These are phyloP conservation scores for Acipenser transmontanus DNA, from an alignment of 2,797 vertebrate genomes.

Conservation along the genomic window DNA sequence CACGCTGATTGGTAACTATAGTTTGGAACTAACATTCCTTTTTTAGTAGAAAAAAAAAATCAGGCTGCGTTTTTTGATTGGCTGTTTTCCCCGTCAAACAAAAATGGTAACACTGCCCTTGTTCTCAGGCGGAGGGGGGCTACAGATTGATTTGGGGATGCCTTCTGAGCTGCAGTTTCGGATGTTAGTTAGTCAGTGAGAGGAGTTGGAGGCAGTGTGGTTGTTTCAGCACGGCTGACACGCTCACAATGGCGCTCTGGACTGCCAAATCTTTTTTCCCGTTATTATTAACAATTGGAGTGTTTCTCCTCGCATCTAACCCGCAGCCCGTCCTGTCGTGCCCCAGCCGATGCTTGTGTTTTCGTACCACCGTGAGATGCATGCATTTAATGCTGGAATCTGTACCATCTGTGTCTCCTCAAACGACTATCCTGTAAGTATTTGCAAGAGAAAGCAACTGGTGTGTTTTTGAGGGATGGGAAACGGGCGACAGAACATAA, in stretches of 20 bases:
- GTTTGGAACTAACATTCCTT: too few relatives aligned
- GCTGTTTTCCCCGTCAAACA: conserved; percentile 15
- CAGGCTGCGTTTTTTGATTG: conserved; percentile 16
- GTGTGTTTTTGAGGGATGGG: not conserved
- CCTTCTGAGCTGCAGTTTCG: conserved; percentile 19
- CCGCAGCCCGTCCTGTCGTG: conserved; percentile 56
- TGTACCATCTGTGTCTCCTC: conserved; percentile 76
- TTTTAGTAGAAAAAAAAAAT: not conserved
- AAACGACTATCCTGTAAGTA: conserved; percentile 94
- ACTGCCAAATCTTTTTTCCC: conserved; percentile 45
- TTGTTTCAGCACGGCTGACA: conserved; percentile 45
- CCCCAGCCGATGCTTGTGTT: conserved; percentile 90
- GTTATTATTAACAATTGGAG: conserved; percentile 41
- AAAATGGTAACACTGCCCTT: conserved; percentile 31
- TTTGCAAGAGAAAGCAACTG: not conserved
- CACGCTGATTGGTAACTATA: too few relatives aligned
- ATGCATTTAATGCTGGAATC: conserved; percentile 92
- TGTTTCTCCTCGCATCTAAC: conserved; percentile 41
- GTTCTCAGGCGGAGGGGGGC: conserved; percentile 19
- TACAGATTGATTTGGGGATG: conserved; percentile 23
- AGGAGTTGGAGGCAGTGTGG: conserved; percentile 39
- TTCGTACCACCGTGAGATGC: conserved; percentile 92
- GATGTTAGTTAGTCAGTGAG: conserved; percentile 24
- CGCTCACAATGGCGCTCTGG: conserved; percentile 64
- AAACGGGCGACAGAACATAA: too few relatives aligned